Conservation (phyloP, 1,140 invertebrate species). For the Campoletis sonorensis region DNA sequence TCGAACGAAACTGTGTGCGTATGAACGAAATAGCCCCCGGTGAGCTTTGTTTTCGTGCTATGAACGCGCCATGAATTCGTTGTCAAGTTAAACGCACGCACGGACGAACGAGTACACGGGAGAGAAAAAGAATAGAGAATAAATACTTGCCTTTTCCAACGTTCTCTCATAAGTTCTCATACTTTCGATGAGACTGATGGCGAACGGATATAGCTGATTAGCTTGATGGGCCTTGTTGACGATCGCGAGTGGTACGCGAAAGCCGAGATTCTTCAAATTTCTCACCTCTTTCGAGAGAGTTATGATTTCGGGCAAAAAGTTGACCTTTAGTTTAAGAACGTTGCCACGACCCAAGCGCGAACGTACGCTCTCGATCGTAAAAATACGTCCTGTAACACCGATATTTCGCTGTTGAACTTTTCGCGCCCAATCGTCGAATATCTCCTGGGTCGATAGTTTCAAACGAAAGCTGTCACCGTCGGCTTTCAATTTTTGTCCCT, state of each 20-base stretch:
- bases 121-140: background rate
- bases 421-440: slow-evolving; percentile 98
- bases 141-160: slow-evolving; percentile 94
- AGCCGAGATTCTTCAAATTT: slow-evolving; percentile 97
- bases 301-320: slow-evolving; percentile 99
- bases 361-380: slow-evolving; percentile 92
- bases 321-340: slow-evolving; percentile 95
- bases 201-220: slow-evolving; percentile 99
- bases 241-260: slow-evolving; percentile 97
- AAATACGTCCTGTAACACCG: slow-evolving; percentile 95
- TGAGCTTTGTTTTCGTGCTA: too few relatives aligned
- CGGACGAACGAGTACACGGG: too few relatives aligned
- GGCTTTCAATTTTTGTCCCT: slow-evolving; percentile 98
- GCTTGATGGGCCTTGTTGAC: slow-evolving; percentile 99
- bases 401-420: slow-evolving; percentile 97
- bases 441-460: slow-evolving; percentile 96
- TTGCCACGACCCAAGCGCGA: slow-evolving; percentile 91
- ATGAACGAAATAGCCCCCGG: background rate
- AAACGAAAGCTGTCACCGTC: slow-evolving; percentile 98
- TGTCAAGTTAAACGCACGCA: too few relatives aligned
- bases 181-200: slow-evolving; percentile 98
- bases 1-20: too few relatives aligned
- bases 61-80: too few relatives aligned
- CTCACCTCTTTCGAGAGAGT: slow-evolving; percentile 98
- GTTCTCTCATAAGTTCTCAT: slow-evolving; percentile 97